Conservation (phyloP, 2,888 invertebrate genomes). For the Metallyticus violacea region DNA sequence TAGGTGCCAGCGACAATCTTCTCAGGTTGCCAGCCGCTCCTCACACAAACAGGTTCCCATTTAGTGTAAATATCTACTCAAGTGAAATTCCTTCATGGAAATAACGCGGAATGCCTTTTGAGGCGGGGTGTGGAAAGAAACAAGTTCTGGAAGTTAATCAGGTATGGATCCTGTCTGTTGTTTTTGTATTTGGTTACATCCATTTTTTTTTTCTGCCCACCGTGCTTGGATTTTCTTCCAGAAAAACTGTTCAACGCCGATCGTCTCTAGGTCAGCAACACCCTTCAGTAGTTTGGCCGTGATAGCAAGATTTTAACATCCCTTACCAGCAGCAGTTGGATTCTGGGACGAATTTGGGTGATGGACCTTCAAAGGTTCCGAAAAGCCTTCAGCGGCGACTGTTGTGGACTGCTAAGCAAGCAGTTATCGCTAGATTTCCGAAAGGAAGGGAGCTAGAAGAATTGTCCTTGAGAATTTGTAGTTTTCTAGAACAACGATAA, state of each 20-base stretch:
- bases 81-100: background rate
- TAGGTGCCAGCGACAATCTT: background rate
- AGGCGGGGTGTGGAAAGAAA: background rate
- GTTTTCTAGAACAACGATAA: too few relatives aligned
- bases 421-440: too few relatives aligned
- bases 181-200: background rate
- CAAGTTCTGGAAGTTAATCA: background rate
- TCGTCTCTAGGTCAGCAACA: too few relatives aligned
- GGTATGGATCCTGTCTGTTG: background rate
- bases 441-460: too few relatives aligned
- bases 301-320: too few relatives aligned
- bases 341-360: too few relatives aligned
- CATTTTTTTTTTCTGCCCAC: background rate
- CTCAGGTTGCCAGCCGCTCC: background rate
- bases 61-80: background rate
- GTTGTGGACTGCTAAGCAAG: too few relatives aligned
- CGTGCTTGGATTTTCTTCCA: background rate
- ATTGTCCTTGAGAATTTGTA: too few relatives aligned
- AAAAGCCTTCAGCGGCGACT: too few relatives aligned
- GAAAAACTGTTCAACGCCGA: background rate
- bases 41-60: background rate
- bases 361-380: too few relatives aligned
- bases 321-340: too few relatives aligned
- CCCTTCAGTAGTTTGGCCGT: too few relatives aligned
- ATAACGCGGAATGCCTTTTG: background rate